Evolutionary conservation across 2,113 vertebrate genomes (phyloP).

Genomic region (Drymodes brunneopygia): DNA sequence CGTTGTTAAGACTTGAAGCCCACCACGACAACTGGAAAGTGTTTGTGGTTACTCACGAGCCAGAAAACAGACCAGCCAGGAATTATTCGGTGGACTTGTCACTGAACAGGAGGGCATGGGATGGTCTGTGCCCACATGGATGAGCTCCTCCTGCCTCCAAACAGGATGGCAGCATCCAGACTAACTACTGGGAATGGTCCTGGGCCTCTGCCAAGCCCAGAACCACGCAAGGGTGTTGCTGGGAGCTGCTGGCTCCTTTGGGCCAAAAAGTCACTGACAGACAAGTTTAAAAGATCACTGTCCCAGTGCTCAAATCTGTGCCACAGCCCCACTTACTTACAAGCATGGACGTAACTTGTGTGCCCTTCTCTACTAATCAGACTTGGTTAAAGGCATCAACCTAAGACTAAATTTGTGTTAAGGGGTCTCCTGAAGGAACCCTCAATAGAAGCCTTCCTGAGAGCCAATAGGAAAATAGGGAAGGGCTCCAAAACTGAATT

Average conservation of each 20-base stretch:
- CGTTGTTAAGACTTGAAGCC: background rate
- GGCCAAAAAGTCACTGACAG: background rate
- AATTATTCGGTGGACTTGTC: background rate
- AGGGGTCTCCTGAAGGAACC: background rate
- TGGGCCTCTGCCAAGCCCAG: background rate
- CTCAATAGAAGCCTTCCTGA: background rate
- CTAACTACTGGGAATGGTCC: background rate
- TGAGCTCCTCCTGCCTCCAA: background rate
- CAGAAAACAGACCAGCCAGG: background rate
- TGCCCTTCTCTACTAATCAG: background rate
- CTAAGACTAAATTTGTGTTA: background rate
- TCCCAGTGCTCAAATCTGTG: background rate
- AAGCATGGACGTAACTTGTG: background rate
- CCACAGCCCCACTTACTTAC: background rate
- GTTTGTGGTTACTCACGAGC: fast-evolving
- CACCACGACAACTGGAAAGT: background rate
- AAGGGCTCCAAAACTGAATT: background rate
- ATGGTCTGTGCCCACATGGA: background rate
- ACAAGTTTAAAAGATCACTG: background rate
- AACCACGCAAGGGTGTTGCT: background rate
- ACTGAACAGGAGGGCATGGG: background rate
- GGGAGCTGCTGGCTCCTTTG: background rate
- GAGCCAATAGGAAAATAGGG: background rate
- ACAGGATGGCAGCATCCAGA: background rate
- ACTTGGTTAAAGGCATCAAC: background rate